phyloP scores from a whole-genome alignment of 2,113 vertebrate genomes.

The Cyphomyrus plagiostoma region DNA sequence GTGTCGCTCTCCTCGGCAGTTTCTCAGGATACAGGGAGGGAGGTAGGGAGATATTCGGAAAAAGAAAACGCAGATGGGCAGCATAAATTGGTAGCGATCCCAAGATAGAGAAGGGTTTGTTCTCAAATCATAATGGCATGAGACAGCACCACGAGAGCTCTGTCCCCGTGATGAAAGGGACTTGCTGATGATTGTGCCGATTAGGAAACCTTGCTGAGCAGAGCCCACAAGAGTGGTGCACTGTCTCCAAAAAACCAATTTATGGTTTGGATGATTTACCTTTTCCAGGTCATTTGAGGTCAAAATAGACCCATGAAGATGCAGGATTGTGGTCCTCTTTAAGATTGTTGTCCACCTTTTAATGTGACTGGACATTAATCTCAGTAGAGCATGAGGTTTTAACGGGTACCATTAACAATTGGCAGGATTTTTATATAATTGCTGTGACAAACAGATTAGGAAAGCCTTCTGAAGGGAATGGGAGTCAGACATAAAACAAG shows the following conservation, averaged over 20 bases:
- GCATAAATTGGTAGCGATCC: not conserved
- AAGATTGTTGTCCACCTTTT: not conserved
- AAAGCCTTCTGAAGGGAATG: not conserved
- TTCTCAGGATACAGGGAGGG: not conserved
- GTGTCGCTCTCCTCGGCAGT: not conserved
- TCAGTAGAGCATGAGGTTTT: not conserved
- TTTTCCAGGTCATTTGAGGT: not conserved
- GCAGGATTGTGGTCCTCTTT: not conserved
- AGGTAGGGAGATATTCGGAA: not conserved
- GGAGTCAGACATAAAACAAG: slow-evolving; percentile 3
- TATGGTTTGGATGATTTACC: not conserved
- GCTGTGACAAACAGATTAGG: not conserved
- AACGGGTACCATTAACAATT: not conserved
- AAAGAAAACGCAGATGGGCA: not conserved
- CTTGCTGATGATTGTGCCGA: not conserved
- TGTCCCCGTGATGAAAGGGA: not conserved
- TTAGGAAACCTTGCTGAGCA: not conserved
- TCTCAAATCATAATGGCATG: not conserved
- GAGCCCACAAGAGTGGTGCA: not conserved
- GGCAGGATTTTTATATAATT: not conserved
- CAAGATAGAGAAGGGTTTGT: not conserved
- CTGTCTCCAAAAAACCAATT: not conserved
- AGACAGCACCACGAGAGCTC: not conserved
- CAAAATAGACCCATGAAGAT: not conserved
- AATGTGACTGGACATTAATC: not conserved